phyloP scores from a whole-genome alignment of 2,888 invertebrate species.

The Magallana nippona region DNA sequence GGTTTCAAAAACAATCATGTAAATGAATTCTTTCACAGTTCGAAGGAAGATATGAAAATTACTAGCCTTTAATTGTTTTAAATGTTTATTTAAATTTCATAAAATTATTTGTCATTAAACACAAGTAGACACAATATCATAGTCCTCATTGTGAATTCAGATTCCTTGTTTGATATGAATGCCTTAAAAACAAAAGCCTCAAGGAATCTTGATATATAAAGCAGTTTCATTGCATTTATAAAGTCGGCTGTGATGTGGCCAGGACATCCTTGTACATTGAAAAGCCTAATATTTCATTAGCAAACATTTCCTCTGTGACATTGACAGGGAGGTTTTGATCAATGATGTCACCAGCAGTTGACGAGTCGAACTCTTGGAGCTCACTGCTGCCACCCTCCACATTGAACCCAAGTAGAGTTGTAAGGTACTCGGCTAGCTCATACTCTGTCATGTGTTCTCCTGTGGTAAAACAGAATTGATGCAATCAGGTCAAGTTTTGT shows the following conservation, averaged over 20 bases:
- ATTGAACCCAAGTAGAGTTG: constrained; percentile 77
- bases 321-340: constrained; percentile 76
- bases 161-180: too few relatives aligned
- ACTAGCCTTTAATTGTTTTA: too few relatives aligned
- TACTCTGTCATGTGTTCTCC: constrained; percentile 80
- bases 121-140: too few relatives aligned
- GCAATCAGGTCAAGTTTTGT: too few relatives aligned
- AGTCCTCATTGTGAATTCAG: too few relatives aligned
- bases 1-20: too few relatives aligned
- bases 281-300: constrained; percentile 77
- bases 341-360: constrained; percentile 72
- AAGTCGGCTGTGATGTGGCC: constrained; percentile 21
- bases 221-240: neutral
- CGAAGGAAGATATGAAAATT: too few relatives aligned
- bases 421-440: constrained; percentile 79
- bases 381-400: constrained; percentile 79
- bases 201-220: neutral
- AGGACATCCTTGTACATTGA: constrained; percentile 63
- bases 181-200: too few relatives aligned
- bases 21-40: too few relatives aligned
- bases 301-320: constrained; percentile 76
- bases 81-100: too few relatives aligned
- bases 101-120: too few relatives aligned
- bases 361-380: constrained; percentile 73
- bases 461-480: constrained; percentile 51